phyloP scores from a whole-genome alignment of 2,888 invertebrate genomes.

The Tetheella fluctuosa region DNA sequence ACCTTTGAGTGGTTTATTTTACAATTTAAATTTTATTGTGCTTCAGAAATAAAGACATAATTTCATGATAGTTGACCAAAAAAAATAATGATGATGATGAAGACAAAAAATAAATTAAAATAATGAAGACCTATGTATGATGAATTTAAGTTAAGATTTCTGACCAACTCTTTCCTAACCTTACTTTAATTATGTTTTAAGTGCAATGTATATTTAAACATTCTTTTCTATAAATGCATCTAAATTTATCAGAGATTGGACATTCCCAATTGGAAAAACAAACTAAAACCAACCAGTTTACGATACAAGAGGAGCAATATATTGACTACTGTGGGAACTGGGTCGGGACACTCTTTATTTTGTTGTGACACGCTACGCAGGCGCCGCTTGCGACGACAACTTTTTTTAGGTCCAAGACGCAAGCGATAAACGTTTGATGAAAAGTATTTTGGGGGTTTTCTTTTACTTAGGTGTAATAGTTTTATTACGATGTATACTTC shows the following conservation, averaged over 20 bases:
- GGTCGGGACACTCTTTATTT: constrained; percentile 63
- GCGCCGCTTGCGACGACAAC: constrained; percentile 59
- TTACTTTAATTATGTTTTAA: not conserved
- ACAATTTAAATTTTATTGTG: no score
- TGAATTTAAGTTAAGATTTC: no score
- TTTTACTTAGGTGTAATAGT: no score
- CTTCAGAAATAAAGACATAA: no score
- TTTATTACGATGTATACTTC: no score
- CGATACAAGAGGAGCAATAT: constrained; percentile 19
- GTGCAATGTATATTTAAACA: not conserved
- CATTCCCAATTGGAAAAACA: constrained; percentile 2
- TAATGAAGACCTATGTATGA: no score
- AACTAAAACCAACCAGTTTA: constrained; percentile 18
- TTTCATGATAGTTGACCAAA: no score
- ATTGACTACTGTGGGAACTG: constrained; percentile 75
- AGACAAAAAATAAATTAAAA: no score
- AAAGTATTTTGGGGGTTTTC: no score
- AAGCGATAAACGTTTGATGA: constrained; percentile 14
- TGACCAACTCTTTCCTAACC: not conserved
- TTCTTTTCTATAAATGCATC: not conserved
- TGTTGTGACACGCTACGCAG: constrained; percentile 68
- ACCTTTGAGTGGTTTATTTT: no score
- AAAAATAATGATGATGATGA: no score
- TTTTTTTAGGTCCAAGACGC: constrained; percentile 44
- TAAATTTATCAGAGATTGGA: not conserved